phyloP scores from a whole-genome alignment of 2,797 vertebrate species.

The Fistularia commersonii region DNA sequence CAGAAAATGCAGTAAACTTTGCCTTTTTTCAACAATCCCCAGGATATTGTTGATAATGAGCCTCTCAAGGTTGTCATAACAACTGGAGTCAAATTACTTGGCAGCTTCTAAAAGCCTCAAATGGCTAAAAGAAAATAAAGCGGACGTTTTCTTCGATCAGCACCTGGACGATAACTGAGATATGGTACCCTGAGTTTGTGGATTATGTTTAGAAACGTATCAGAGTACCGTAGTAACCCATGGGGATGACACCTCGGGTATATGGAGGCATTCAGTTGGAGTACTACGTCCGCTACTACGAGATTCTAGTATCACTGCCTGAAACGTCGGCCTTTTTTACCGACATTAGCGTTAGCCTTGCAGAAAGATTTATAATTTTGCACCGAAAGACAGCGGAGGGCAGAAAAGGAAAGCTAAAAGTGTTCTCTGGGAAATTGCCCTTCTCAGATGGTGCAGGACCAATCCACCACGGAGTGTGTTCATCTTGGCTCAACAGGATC shows the following conservation, averaged over 20 bases:
- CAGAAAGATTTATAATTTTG: slow-evolving; percentile 24
- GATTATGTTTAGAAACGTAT: too few species aligned
- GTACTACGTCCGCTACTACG: too few species aligned
- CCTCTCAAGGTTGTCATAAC: slow-evolving; percentile 22
- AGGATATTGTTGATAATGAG: background rate
- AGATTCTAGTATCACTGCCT: too few species aligned
- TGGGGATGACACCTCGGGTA: too few species aligned
- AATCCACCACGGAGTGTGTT: slow-evolving; percentile 94
- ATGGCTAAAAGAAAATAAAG: slow-evolving; percentile 26
- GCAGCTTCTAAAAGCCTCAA: slow-evolving; percentile 20
- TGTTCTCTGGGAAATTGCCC: slow-evolving; percentile 41
- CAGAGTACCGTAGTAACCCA: too few species aligned
- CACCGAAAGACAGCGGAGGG: slow-evolving; percentile 40
- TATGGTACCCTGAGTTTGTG: too few species aligned
- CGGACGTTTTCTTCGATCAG: slow-evolving; percentile 29
- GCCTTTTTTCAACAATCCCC: too few species aligned
- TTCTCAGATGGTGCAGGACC: slow-evolving; percentile 88
- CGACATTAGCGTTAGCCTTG: too few species aligned
- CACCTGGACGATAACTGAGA: slow-evolving; percentile 16
- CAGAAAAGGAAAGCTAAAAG: slow-evolving; percentile 29
- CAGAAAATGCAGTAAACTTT: too few species aligned
- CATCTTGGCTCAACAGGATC: slow-evolving; percentile 95
- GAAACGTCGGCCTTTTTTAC: too few species aligned
- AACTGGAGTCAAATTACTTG: slow-evolving; percentile 32
- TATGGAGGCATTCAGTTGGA: too few species aligned